Conservation (phyloP, 2,888 invertebrate genomes). For the Alentia gelatinosa region DNA sequence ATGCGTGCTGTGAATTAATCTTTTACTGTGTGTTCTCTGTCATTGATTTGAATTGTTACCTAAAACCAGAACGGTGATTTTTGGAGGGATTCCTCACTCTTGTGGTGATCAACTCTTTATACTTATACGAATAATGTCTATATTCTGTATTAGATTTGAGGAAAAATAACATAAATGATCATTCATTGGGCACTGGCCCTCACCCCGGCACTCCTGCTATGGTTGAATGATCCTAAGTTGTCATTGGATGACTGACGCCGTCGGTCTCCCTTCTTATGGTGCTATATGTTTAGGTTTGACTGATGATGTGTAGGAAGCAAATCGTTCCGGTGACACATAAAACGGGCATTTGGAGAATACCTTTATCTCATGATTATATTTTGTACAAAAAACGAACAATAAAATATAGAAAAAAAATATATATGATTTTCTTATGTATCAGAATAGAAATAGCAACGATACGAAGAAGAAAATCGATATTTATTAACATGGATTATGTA, state of each 20-base stretch:
- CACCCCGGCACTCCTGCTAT: conserved; percentile 10
- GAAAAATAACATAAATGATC: neutral
- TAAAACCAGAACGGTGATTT: neutral
- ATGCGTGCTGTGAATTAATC: neutral
- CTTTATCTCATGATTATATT: conserved; percentile 39
- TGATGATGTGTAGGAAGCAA: neutral
- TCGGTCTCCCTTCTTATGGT: neutral
- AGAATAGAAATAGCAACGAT: neutral
- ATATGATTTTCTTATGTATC: neutral
- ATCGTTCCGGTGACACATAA: neutral
- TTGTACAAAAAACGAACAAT: conserved; percentile 34
- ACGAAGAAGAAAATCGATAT: no score
- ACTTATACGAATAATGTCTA: neutral
- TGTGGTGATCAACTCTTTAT: neutral
- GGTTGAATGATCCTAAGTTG: neutral
- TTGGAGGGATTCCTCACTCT: neutral
- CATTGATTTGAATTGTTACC: neutral
- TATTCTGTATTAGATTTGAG: neutral
- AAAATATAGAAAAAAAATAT: conserved; percentile 35
- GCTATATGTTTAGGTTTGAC: neutral
- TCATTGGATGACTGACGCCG: neutral
- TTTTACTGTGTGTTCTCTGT: neutral
- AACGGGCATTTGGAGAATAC: conserved; percentile 7
- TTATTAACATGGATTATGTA: no score
- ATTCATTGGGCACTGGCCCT: neutral